Conservation (phyloP, 2,113 vertebrate species). For the Myodes glareolus region DNA sequence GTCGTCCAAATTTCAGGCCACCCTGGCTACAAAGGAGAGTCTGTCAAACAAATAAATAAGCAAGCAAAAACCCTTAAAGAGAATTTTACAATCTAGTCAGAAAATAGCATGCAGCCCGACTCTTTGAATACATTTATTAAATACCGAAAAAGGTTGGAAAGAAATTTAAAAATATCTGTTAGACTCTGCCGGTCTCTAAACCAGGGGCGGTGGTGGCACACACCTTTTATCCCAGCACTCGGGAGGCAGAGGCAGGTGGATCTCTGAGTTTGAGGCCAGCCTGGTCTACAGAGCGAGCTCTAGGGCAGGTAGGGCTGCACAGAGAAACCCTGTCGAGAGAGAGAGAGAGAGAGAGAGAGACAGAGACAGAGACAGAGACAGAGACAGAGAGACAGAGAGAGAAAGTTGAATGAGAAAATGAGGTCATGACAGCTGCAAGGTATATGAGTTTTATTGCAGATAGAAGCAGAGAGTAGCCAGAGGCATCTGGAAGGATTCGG, state of each 20-base stretch:
- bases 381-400: no score
- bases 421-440: neutral
- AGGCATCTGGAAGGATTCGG: neutral
- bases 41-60: neutral
- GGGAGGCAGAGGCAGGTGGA: neutral
- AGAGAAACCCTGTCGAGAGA: neutral
- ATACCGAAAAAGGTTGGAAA: neutral
- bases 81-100: neutral
- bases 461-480: neutral
- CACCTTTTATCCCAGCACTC: neutral
- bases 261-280: neutral
- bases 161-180: neutral
- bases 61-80: neutral
- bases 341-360: no score
- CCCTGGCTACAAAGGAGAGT: neutral
- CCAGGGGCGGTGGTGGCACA: neutral
- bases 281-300: neutral
- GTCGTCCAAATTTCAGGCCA: neutral
- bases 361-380: no score
- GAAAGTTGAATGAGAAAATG: neutral
- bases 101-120: neutral
- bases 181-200: neutral
- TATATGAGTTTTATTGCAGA: neutral
- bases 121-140: neutral
- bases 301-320: neutral